A percentile compares a stretch with the other conserved stretches of the same genome.
These are phyloP conservation scores for Macrochelys suwanniensis DNA, from an alignment of 2,797 vertebrate genomes.

Conservation along the genomic window DNA sequence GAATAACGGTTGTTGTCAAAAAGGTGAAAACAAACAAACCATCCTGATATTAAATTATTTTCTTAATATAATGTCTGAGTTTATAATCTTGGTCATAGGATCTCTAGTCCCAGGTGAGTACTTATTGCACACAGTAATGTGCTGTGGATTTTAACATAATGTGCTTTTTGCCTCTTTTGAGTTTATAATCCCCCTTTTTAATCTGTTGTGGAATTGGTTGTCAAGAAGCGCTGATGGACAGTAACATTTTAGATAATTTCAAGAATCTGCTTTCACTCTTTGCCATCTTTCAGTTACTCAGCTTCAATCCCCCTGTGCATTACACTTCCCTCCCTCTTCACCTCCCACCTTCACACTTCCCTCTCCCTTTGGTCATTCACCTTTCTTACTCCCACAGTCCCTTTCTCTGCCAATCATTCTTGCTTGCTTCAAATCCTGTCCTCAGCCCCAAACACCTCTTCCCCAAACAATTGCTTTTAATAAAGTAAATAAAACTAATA, in stretches of 20 bases:
- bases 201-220: not conserved
- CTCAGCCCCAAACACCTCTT: not conserved
- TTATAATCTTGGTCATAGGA: not conserved
- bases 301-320: fast-evolving
- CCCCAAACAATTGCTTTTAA: not conserved
- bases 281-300: not conserved
- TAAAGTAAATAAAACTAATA: not conserved
- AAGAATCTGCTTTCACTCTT: not conserved
- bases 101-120: not conserved
- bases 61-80: not conserved
- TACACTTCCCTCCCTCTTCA: not conserved
- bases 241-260: not conserved
- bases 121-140: fast-evolving
- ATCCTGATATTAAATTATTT: not conserved
- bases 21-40: not conserved
- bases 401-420: not conserved
- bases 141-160: not conserved
- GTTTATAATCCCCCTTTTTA: not conserved
- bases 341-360: fast-evolving
- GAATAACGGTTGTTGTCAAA: not conserved
- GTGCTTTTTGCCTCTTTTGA: not conserved
- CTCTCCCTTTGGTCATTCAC: not conserved
- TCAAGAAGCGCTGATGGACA: not conserved
- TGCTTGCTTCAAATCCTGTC: not conserved
- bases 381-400: not conserved